Evolutionary conservation across 2,797 vertebrate genomes (phyloP).

Genomic region (Platyrinchus mystaceus): DNA sequence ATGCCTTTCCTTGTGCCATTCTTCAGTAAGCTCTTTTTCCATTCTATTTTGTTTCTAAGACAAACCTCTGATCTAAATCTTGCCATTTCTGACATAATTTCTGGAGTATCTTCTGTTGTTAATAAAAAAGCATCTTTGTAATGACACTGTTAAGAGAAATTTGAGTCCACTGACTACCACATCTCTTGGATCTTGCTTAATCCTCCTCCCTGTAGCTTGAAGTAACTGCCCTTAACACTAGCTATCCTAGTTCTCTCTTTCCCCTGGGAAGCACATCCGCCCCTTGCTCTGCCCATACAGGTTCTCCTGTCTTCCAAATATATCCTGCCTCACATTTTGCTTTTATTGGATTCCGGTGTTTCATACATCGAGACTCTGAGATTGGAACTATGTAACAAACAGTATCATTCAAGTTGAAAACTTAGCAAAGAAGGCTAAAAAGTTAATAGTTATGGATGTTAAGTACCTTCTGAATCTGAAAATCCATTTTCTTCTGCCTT

Average conservation of each 20-base stretch:
- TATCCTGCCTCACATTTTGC: background rate
- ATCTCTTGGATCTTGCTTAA: constrained; percentile 8
- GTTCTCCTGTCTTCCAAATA: background rate
- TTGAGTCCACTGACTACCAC: background rate
- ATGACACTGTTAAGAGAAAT: background rate
- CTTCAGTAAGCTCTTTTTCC: background rate
- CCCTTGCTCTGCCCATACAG: background rate
- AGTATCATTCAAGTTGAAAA: background rate
- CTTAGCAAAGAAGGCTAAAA: background rate
- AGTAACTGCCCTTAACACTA: background rate
- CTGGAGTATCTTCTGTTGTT: background rate
- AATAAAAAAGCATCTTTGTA: background rate
- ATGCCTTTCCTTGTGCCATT: background rate
- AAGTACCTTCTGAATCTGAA: background rate
- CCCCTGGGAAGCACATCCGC: background rate
- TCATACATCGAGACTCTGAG: background rate
- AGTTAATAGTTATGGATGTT: background rate
- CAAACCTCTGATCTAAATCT: background rate
- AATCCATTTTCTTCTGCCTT: background rate
- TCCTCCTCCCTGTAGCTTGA: background rate
- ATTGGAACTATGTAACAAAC: background rate
- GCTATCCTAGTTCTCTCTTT: background rate
- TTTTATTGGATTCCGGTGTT: background rate
- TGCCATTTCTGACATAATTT: background rate
- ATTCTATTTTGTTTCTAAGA: background rate